Base-by-base conservation (phyloP, 2,113 vertebrate species). In the Phyllostomus discolor region DNA sequence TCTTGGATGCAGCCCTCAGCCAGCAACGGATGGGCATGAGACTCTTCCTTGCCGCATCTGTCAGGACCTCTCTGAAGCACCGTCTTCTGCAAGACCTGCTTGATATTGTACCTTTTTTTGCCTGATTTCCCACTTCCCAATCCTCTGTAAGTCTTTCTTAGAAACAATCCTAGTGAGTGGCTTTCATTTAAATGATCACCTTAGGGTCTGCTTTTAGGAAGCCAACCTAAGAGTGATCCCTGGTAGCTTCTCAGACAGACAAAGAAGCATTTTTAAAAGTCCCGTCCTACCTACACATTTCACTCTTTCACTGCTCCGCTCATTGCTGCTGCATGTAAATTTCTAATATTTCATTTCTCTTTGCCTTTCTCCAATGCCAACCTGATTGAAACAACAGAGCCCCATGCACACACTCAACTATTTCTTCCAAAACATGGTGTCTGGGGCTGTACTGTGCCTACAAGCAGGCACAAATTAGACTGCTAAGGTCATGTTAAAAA, bases 1-100 rank as follows among this genome's bases (percentile, higher is more conserved):
- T n/a, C 35, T 46, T 72, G 75, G 59, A 66, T 66, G 64, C 59
- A 10, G 33, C 38, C 46, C 28, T 96, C 43, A 28, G 6, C 54
- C 62, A 33, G 0, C 24, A 72, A 35, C 17, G 1, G 2, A 62
- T 5, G 20, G 52, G 3, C 17, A 1, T 8, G 38, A 72, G 41
- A 10, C 16, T 19, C 24, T 20, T 46, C 75, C 38, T 64, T 43
- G n/a, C 22, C 67, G 5, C 16, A 9, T 7, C 31, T 19, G 5
- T 57, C 31, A 41, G 33, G 83, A 67, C 17, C 38, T 31, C 22
- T 7, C 38, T 43, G 78, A 41, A 83, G 54, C 11, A 41, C 35
- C 4, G 26, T 8, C 46, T 48, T 72, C 19, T 28, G 14, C 20
- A 41, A 38, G 20, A 33, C 35, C 41, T 15, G 33, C 52, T 38